Evolutionary conservation across 2,113 vertebrate species (phyloP).

Genomic region (Malurus alboscapulatus): DNA sequence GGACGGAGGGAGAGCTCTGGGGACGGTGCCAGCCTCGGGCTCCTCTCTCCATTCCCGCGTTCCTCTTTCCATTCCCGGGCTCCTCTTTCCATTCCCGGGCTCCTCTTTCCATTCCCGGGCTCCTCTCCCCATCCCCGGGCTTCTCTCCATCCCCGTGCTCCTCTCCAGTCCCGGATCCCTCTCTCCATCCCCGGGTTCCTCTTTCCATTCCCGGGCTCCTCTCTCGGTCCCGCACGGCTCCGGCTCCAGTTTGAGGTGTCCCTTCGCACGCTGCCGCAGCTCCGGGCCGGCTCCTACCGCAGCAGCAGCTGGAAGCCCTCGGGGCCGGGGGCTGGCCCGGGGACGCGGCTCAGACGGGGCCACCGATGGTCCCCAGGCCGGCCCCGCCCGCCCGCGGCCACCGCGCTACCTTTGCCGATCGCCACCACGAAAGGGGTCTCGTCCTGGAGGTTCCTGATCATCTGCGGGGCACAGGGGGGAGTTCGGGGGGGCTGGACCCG

Average conservation of each 20-base stretch:
- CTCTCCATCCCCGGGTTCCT: neutral
- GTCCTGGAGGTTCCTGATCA: conserved; percentile 58
- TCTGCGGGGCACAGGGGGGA: neutral
- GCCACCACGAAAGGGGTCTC: conserved; percentile 47
- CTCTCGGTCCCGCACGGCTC: neutral
- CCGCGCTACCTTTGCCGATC: conserved; percentile 27
- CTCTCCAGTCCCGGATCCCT: neutral
- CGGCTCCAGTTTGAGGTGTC: neutral
- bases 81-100: neutral
- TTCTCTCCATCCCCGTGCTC: no score
- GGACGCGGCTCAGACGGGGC: neutral
- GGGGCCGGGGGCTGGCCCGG: conserved; percentile 35
- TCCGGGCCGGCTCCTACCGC: neutral
- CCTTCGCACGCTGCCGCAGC: neutral
- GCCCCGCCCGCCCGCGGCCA: neutral
- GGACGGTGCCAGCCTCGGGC: neutral
- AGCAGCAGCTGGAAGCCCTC: conserved; percentile 57
- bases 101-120: no score
- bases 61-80: no score
- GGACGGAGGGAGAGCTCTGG: neutral
- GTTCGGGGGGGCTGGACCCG: neutral
- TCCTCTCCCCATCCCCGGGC: no score
- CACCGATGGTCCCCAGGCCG: neutral
- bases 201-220: neutral
- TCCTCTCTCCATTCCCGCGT: no score